Percentiles rank a stretch among this genome's conserved stretches.
Conservation (phyloP, 2,888 invertebrate species). For the Linnaemya tessellans region DNA sequence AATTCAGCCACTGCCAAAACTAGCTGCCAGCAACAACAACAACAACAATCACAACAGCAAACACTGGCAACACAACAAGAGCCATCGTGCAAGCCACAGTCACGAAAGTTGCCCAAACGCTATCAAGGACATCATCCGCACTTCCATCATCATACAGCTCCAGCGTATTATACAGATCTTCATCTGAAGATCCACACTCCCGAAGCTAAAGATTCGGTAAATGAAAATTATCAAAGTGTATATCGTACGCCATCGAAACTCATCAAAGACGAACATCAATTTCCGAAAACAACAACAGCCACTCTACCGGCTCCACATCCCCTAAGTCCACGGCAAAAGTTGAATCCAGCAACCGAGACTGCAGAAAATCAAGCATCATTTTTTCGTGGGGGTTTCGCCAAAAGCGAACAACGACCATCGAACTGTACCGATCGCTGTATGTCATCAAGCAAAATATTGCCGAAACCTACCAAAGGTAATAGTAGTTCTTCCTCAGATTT, state of each 20-base stretch:
- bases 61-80: constrained; percentile 74
- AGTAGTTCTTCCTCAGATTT: constrained; percentile 62
- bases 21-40: constrained; percentile 83
- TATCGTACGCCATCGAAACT: constrained; percentile 81
- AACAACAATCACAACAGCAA: constrained; percentile 75
- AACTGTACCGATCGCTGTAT: constrained; percentile 71
- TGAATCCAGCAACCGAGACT: constrained; percentile 31
- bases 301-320: constrained; percentile 76
- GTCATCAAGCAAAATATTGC: constrained; percentile 77
- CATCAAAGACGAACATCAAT: constrained; percentile 79
- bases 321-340: constrained; percentile 71
- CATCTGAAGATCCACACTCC: constrained; percentile 81
- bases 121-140: constrained; percentile 82
- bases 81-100: constrained; percentile 71
- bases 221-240: constrained; percentile 82
- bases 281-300: constrained; percentile 79
- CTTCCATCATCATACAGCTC: constrained; percentile 80
- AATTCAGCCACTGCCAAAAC: constrained; percentile 84
- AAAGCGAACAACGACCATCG: constrained; percentile 62
- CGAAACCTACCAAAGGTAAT: constrained; percentile 80
- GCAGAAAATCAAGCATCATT: constrained; percentile 50
- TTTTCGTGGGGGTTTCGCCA: constrained; percentile 72
- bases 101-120: constrained; percentile 74
- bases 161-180: constrained; percentile 81
- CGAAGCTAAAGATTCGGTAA: constrained; percentile 78